These are phyloP conservation scores for Oreohelix idahoensis DNA, from an alignment of 1,140 invertebrate genomes.

Conservation along the genomic window DNA sequence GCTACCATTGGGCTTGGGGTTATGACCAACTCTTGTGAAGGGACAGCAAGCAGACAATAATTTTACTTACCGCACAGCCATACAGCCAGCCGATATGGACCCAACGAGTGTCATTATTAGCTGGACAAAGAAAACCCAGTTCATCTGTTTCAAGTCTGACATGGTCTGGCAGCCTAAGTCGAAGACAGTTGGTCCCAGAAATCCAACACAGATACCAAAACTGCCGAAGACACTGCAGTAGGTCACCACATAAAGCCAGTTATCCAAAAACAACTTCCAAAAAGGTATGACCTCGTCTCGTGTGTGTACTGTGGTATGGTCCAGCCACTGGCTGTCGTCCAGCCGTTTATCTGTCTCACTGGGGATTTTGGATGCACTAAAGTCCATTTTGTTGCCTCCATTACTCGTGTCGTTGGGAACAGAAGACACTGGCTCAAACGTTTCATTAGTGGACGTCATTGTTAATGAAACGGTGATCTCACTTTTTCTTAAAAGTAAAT, in stretches of 20 bases:
- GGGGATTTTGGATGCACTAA: neutral
- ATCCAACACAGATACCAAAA: constrained; percentile 76
- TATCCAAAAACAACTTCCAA: constrained; percentile 70
- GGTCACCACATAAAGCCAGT: constrained; percentile 72
- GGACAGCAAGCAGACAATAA: too few relatives aligned
- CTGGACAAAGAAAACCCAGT: constrained; percentile 76
- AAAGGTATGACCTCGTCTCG: constrained; percentile 58
- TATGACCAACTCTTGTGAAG: too few relatives aligned
- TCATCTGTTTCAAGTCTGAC: constrained; percentile 73
- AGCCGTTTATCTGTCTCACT: neutral
- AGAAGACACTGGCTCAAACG: neutral
- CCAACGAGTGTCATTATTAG: constrained; percentile 74
- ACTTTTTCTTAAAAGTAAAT: too few relatives aligned
- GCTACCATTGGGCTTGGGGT: too few relatives aligned
- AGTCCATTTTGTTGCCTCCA: neutral
- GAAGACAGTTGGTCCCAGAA: constrained; percentile 74
- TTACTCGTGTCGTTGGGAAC: neutral
- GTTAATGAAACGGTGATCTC: too few relatives aligned
- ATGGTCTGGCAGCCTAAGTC: constrained; percentile 75
- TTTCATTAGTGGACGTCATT: too few relatives aligned
- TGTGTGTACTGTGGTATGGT: constrained; percentile 41
- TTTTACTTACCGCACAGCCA: constrained; percentile 72
- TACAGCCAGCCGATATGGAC: constrained; percentile 73
- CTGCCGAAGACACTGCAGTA: constrained; percentile 75
- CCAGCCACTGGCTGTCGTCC: constrained; percentile 23